phyloP scores from a whole-genome alignment of 2,113 vertebrate species.

The Tragelaphus strepsiceros region DNA sequence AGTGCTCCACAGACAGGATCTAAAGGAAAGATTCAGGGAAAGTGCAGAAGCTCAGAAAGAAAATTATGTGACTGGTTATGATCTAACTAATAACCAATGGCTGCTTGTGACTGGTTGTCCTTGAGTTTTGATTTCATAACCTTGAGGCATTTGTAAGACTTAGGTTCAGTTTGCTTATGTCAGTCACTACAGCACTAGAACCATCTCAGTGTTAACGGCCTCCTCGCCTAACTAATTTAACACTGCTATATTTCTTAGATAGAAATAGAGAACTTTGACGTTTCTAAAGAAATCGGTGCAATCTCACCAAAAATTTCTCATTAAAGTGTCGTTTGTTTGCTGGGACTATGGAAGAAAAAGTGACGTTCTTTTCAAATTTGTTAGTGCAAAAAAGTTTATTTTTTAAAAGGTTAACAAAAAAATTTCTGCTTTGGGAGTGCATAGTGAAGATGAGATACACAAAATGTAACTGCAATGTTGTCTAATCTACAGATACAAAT shows the following conservation, averaged over 20 bases:
- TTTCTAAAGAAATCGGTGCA: not conserved
- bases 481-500: not conserved
- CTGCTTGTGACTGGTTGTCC: not conserved
- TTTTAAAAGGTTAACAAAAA: not conserved
- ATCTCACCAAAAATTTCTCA: not conserved
- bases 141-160: not conserved
- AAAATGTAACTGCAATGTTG: not conserved
- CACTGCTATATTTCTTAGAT: not conserved
- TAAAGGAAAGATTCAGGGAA: not conserved
- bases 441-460: not conserved
- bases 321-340: not conserved
- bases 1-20: not conserved
- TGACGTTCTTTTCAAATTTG: not conserved
- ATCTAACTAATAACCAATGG: not conserved
- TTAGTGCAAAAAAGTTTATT: not conserved
- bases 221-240: not conserved
- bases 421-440: not conserved
- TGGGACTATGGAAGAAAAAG: not conserved
- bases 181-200: not conserved
- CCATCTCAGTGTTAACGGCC: not conserved
- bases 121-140: not conserved
- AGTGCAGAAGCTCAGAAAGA: not conserved
- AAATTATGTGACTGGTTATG: not conserved
- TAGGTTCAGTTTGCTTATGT: not conserved
- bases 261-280: not conserved